phyloP scores from a whole-genome alignment of 2,888 invertebrate genomes.

The Lepetodrilus schrolli region DNA sequence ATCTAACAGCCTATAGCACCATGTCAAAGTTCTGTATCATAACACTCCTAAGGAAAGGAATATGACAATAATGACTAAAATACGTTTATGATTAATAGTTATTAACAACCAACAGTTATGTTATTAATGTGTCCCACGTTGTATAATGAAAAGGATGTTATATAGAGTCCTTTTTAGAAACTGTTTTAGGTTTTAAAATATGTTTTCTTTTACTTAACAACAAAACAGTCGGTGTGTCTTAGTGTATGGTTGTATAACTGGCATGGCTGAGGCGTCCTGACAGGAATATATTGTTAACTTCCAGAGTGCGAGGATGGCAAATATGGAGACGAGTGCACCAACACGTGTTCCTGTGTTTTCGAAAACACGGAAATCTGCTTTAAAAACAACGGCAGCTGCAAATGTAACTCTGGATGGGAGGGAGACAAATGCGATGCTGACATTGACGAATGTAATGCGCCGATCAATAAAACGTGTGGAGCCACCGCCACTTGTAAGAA shows the following conservation, averaged over 20 bases:
- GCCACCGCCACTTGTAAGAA: slow-evolving; percentile 24
- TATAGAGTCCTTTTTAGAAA: too few relatives aligned
- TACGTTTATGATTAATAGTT: too few relatives aligned
- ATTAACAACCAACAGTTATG: too few relatives aligned
- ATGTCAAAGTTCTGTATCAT: too few relatives aligned
- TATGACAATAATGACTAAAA: too few relatives aligned
- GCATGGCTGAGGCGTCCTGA: background rate
- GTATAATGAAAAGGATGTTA: too few relatives aligned
- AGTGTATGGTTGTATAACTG: background rate
- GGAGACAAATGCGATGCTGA: slow-evolving; percentile 10
- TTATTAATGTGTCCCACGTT: too few relatives aligned
- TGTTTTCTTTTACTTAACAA: too few relatives aligned
- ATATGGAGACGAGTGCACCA: background rate
- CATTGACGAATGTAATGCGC: background rate
- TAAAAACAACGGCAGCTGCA: background rate
- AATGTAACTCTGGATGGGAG: background rate
- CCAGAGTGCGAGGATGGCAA: background rate
- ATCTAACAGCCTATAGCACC: too few relatives aligned
- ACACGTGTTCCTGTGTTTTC: background rate
- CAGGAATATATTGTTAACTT: background rate
- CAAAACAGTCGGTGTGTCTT: too few relatives aligned
- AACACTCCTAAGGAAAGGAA: too few relatives aligned
- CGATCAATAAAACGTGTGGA: background rate
- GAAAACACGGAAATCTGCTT: background rate
- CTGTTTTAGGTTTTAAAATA: too few relatives aligned